Base-by-base conservation (phyloP, 2,113 vertebrate species). In the Pantherophis guttatus region DNA sequence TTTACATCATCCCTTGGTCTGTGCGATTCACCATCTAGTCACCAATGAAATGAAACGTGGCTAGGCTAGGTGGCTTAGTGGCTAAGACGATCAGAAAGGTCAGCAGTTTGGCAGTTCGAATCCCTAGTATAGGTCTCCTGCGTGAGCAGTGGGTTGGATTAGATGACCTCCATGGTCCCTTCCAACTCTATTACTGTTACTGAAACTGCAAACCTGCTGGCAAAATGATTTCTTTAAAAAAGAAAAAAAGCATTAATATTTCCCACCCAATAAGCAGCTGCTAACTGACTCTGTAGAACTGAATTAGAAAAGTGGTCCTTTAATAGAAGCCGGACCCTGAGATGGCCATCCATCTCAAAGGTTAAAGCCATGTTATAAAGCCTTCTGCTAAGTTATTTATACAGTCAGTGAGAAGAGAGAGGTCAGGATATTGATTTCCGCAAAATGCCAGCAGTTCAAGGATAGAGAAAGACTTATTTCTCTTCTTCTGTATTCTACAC, bases 341-440 rank as follows among this genome's bases (percentile, higher is more conserved):
- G 55, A 90, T 23, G 55, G 48, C 55, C 88, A 86, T 90, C 88
- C 70, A 93, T 93, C 29, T 90, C 33, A 90, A 93, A 90, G 44
- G 88, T 87, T 92, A 39, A 94, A 89, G 90, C 53, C 29, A 90
- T 8, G 19, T 70, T 53, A 39, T 17, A 50, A 15, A 15, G 85
- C 26, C 33, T 92, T 39, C 85, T 87, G 93, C 57, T 90, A 70
- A 54, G 90, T 92, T 88, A 95, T 70, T 93, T 75, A 93, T 44
- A 57, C 19, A 75, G 65, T 48, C 1, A 3, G 93, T 53, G 92
- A 95, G 70, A 93, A 95, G 57, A 75, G 90, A 91, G 65, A 89
- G 65, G 53, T 94, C 75, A 94, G 29, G 2, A 39, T 94, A 93
- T 90, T 92, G 95, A 96, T 96, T 96, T 97, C 93, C 23, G 50